These are phyloP conservation scores for Oncorhynchus mykiss DNA, from an alignment of 2,113 vertebrate species.

Conservation along the genomic window DNA sequence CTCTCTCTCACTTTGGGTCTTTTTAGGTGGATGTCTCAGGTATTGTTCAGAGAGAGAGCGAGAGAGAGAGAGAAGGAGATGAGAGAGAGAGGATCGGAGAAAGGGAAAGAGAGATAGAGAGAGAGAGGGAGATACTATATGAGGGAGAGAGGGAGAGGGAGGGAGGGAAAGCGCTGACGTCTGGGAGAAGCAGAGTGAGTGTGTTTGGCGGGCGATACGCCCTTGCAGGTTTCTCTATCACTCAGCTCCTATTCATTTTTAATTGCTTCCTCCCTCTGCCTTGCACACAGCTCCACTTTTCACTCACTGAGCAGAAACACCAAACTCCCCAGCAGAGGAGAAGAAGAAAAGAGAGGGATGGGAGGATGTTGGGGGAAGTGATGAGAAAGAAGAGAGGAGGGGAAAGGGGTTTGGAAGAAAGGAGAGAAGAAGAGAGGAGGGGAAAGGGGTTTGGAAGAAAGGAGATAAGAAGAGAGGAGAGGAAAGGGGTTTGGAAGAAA, in stretches of 20 bases:
- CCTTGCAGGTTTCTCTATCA: conserved; percentile 85
- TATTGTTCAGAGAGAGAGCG: not conserved
- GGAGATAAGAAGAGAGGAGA: too few species aligned
- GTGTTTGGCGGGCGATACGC: conserved; percentile 68
- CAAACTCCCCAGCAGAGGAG: conserved; percentile 48
- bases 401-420: not conserved
- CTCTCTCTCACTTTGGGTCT: not conserved
- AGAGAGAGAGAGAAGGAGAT: not conserved
- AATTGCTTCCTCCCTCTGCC: conserved; percentile 82
- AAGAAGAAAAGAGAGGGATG: conserved; percentile 21
- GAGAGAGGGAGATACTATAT: not conserved
- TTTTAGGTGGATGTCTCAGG: not conserved
- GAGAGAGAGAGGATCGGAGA: not conserved
- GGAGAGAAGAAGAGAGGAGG: not conserved
- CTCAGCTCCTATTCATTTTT: conserved; percentile 83
- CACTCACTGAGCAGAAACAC: conserved; percentile 60
- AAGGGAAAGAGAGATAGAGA: not conserved
- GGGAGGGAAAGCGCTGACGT: conserved; percentile 34
- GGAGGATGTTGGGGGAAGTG: not conserved
- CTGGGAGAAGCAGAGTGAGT: conserved; percentile 28
- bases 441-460: too few species aligned
- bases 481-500: too few species aligned
- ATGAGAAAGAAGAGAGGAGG: conserved; percentile 5
- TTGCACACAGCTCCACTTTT: conserved; percentile 69
- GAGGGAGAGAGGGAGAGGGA: not conserved